Conservation (phyloP, 2,888 invertebrate species). For the Cantharis rustica region DNA sequence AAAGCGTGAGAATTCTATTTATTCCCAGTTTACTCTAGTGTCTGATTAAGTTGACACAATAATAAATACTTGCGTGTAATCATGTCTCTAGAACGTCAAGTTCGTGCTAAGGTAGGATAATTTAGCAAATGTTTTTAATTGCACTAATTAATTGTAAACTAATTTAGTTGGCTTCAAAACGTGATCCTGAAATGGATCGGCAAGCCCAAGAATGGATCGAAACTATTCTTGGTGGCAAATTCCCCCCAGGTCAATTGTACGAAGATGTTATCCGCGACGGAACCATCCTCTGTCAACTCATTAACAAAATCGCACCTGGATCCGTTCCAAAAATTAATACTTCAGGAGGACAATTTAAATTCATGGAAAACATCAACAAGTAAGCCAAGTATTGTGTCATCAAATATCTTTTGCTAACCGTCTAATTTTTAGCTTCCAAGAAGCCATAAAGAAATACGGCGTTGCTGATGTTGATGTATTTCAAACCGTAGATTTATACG, state of each 20-base stretch:
- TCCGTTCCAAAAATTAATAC: slow-evolving; percentile 89
- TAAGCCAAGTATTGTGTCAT: slow-evolving; percentile 59
- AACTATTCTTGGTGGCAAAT: slow-evolving; percentile 81
- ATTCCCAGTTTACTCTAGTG: slow-evolving; percentile 46
- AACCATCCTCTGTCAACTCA: slow-evolving; percentile 88
- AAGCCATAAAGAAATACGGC: slow-evolving; percentile 84
- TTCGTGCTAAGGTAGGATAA: slow-evolving; percentile 80
- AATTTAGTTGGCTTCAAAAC: slow-evolving; percentile 78
- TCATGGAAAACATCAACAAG: slow-evolving; percentile 99
- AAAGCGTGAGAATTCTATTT: slow-evolving; percentile 47
- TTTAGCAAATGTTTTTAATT: background rate
- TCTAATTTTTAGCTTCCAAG: slow-evolving; percentile 72
- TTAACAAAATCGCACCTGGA: slow-evolving; percentile 92
- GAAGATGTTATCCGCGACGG: slow-evolving; percentile 94
- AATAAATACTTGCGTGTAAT: slow-evolving; percentile 42
- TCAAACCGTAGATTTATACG: slow-evolving; percentile 96
- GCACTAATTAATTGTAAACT: background rate
- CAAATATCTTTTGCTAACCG: background rate
- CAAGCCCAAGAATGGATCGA: slow-evolving; percentile 95
- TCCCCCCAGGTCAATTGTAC: slow-evolving; percentile 79
- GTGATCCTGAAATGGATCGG: slow-evolving; percentile 78
- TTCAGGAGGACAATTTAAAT: slow-evolving; percentile 95
- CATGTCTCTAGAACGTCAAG: slow-evolving; percentile 93
- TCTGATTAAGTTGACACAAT: slow-evolving; percentile 23
- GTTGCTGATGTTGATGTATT: slow-evolving; percentile 91